phyloP scores from a whole-genome alignment of 1,140 invertebrate genomes.

The Drosophila orosa region DNA sequence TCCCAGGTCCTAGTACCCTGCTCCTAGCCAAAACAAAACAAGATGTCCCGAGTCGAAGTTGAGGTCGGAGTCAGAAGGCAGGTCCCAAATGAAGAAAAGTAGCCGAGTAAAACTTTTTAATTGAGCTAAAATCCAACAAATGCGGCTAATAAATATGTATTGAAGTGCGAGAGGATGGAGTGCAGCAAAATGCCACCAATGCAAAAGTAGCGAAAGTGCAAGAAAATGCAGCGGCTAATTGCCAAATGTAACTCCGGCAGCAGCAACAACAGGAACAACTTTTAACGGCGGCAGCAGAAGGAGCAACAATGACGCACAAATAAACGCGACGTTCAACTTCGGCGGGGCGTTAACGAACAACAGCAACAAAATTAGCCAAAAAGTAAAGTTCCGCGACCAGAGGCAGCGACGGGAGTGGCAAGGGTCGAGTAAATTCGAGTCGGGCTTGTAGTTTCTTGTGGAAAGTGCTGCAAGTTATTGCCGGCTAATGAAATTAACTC shows the following conservation, averaged over 20 bases:
- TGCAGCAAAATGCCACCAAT: conserved; percentile 11
- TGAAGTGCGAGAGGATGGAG: conserved; percentile 49
- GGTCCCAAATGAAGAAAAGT: conserved; percentile 77
- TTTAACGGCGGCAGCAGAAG: conserved; percentile 8
- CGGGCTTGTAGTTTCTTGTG: conserved; percentile 52
- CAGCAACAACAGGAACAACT: conserved; percentile 24
- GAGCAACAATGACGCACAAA: conserved; percentile 60
- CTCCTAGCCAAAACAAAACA: conserved; percentile 40
- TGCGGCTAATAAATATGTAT: conserved; percentile 83
- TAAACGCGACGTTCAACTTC: conserved; percentile 78
- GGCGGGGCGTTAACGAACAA: conserved; percentile 66
- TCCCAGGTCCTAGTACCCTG: neutral
- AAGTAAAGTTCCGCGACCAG: conserved; percentile 56
- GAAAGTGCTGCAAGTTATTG: conserved; percentile 78
- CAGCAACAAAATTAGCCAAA: conserved; percentile 80
- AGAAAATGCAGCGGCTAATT: conserved; percentile 72
- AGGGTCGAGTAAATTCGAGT: conserved; percentile 18
- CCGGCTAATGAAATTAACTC: conserved; percentile 79
- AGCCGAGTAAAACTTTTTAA: conserved; percentile 80
- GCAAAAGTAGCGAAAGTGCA: conserved; percentile 50
- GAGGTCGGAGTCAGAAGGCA: conserved; percentile 58
- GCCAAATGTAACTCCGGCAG: conserved; percentile 71
- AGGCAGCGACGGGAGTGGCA: conserved; percentile 3
- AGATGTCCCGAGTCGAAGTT: conserved; percentile 41
- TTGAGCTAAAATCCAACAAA: conserved; percentile 82